Percentiles rank a stretch among this genome's conserved stretches.
These are phyloP conservation scores for Oopsacas minuta DNA, from an alignment of 37 sponge, comb jelly and placozoan species.

Conservation along the genomic window DNA sequence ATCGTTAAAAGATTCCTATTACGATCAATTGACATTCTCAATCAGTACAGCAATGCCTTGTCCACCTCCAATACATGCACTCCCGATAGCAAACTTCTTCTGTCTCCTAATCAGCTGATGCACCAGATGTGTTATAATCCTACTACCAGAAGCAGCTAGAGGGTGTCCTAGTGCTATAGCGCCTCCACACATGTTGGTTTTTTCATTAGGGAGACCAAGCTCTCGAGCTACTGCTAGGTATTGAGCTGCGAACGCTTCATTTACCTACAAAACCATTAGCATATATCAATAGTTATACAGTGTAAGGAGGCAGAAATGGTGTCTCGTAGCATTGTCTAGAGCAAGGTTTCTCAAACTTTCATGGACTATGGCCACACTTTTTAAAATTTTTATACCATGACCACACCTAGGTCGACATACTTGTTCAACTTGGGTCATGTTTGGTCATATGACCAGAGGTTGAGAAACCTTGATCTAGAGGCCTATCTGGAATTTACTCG, in stretches of 20 bases:
- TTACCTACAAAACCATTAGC: slow-evolving; percentile 42
- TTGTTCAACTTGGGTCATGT: too few species aligned
- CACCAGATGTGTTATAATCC: slow-evolving; percentile 77
- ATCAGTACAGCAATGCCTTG: slow-evolving; percentile 91
- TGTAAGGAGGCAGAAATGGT: too few species aligned
- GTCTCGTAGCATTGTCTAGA: too few species aligned
- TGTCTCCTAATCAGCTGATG: slow-evolving; percentile 64
- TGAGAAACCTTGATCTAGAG: too few species aligned
- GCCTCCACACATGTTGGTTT: slow-evolving; percentile 82
- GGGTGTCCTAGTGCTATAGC: slow-evolving; percentile 98
- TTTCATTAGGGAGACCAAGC: slow-evolving; percentile 59
- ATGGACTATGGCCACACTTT: too few species aligned
- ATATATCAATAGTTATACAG: too few species aligned
- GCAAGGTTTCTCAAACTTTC: too few species aligned
- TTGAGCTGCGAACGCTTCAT: slow-evolving; percentile 97
- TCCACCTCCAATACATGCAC: slow-evolving; percentile 98
- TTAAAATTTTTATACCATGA: too few species aligned
- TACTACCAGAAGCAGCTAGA: slow-evolving; percentile 70
- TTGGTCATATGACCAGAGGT: too few species aligned
- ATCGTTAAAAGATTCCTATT: too few species aligned
- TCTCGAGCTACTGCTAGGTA: slow-evolving; percentile 82
- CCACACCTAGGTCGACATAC: too few species aligned
- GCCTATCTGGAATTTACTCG: too few species aligned
- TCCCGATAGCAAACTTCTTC: slow-evolving; percentile 59
- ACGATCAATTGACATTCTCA: slow-evolving; percentile 45